phyloP scores from a whole-genome alignment of 2,797 vertebrate species.

The Pantherophis alleghaniensis region DNA sequence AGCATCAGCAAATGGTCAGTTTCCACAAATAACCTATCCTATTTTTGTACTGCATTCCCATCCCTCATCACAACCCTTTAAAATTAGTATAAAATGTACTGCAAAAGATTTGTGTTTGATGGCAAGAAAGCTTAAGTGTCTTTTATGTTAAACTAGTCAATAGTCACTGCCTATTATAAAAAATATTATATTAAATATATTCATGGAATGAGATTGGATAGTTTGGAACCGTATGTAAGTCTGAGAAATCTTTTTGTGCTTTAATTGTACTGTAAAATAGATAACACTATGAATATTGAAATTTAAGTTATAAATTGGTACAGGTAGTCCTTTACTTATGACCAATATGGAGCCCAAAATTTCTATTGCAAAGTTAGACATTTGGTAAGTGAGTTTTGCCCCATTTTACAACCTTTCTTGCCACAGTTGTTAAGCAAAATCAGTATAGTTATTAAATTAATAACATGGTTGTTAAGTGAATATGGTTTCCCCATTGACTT shows the following conservation, averaged over 20 bases:
- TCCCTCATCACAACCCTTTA: fast-evolving
- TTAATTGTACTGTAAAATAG: neutral
- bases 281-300: neutral
- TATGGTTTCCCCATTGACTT: neutral
- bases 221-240: conserved; percentile 43
- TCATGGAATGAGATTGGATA: neutral
- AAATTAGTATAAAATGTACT: neutral
- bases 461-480: neutral
- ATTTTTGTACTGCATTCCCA: fast-evolving
- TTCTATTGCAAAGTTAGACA: neutral
- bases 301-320: neutral
- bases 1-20: conserved; percentile 92
- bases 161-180: neutral
- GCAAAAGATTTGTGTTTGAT: neutral
- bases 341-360: neutral
- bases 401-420: neutral
- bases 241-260: neutral
- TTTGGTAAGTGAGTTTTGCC: neutral
- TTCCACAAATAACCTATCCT: fast-evolving
- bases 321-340: neutral
- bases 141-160: neutral
- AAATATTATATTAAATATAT: neutral
- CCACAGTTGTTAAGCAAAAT: neutral
- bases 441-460: neutral
- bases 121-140: neutral